Evolutionary conservation across 2,797 vertebrate species (phyloP), one percentile per base, ranked within the genome.

Genomic region (Pangasius macronema): DNA sequence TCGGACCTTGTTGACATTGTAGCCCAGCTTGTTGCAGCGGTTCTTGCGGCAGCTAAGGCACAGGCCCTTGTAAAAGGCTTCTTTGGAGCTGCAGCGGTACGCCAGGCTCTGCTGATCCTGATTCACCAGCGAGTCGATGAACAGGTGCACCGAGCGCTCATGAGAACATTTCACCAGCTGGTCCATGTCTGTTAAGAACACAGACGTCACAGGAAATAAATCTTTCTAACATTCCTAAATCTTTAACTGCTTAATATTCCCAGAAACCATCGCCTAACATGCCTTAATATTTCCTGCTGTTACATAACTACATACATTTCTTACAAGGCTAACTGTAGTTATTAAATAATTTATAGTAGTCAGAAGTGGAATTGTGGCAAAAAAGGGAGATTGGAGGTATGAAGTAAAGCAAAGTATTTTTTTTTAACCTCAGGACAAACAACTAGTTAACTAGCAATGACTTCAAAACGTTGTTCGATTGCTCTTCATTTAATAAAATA

Each of bases 31-130:
- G 93, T 97, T 97, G 92, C 97, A 97, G 76, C 97, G 96, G 90
- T 97, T 97, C 92, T 97, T 97, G n/a, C 96, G 94, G 89, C 97
- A 97, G 86, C 96, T 97, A 85, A 97, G 92, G 65, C 97, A 97
- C 51, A 97, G 94, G 0, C 97, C 97, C 86, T 95, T 96, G 87
- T 97, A 95, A 90, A 97, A 97, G 27, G 96, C 94, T 53, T 97
- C 96, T 89, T 95, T 97, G 11, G 96, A 96, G 87, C 91, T 94
- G 91, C 97, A 97, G 87, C 97, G 96, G 85, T 95, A 97, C 0
- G 96, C 97, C 93, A 95, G 93, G 85, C 95, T 97, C 75, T 95
- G 95, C 27, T 95, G 96, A 84, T 96, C 95, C 70, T 94, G 92
- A 46, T 97, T 94, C 85, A 97, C 90, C 59, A 97, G 94, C 3